Base-by-base conservation (phyloP, 2,113 vertebrate genomes). In the Salvelinus sp. region DNA sequence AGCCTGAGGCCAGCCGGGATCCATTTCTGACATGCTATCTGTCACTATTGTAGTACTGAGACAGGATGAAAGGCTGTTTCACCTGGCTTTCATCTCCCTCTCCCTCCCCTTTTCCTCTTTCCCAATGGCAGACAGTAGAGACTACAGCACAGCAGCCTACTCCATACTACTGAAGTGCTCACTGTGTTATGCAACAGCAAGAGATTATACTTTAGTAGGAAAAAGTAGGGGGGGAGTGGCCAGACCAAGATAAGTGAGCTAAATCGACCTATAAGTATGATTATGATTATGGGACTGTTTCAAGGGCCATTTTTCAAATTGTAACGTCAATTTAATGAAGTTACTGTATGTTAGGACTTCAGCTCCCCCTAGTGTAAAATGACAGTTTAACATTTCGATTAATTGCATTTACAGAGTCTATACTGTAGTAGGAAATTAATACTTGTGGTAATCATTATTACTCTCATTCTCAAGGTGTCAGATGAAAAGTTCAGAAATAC, bases 11-110 rank as follows among this genome's bases (percentile, higher is more conserved):
- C 72, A 63, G 47, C 73, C 22, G 38, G 48, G 48, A 73, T 81
- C 78, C 74, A 79, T 64, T 75, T 74, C 50, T 82, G 78, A 83
- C 82, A 82, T 76, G 77, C 74, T 38, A 75, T 82, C 78, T 83
- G 66, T 80, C 77, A 79, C 65, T 44, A 71, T 63, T 64, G 68
- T 7, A 22, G 58, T 62, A 22, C 6, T 62, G 5, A 62, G 58
- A 62, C 58, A 65, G 48, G 72, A 79, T 75, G 73, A 62, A 76
- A 85, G 78, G 68, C 69, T 28, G 54, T 23, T 22, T 62, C 58
- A 22, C 58, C 6, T 16, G 6, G 58, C 58, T 62, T 62, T 62
- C n/a, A 62, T 62, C 58, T 22, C 58, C 58, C n/a, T 3, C 63
- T 30, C 7, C 23, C 63, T 57, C 7, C 73, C 18, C 25, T 23